phyloP scores from a whole-genome alignment of 2,797 vertebrate genomes.

The Hybognathus amarus region DNA sequence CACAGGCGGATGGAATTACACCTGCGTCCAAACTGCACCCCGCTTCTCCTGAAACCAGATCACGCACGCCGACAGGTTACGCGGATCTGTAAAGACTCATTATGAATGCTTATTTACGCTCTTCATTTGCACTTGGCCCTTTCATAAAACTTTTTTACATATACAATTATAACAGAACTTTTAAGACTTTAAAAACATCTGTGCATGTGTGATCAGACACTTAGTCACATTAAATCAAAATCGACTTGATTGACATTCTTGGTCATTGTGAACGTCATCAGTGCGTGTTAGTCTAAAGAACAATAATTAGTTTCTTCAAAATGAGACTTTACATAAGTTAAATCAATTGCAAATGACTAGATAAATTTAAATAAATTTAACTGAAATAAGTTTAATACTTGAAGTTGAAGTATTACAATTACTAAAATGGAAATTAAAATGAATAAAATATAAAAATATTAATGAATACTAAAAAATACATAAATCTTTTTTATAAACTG shows the following conservation, averaged over 20 bases:
- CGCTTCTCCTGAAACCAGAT: constrained; percentile 50
- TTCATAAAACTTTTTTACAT: not conserved
- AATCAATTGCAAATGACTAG: not conserved
- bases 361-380: not conserved
- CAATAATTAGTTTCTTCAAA: not conserved
- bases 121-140: not conserved
- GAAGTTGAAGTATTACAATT: not conserved
- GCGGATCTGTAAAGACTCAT: not conserved
- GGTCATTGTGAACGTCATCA: not conserved
- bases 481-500: too few species aligned
- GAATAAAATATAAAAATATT: not conserved
- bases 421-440: not conserved
- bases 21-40: constrained; percentile 45
- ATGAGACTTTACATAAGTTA: not conserved
- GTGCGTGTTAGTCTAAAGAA: not conserved
- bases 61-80: not conserved
- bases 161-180: not conserved
- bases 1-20: constrained; percentile 67
- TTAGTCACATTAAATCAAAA: too few species aligned
- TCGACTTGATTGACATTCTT: not conserved
- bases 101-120: not conserved
- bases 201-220: not conserved
- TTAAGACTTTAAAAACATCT: not conserved
- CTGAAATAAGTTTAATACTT: not conserved
- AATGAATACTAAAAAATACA: too few species aligned